A percentile compares a stretch with the other conserved stretches of the same genome.
Conservation (phyloP, 2,888 invertebrate species). For the Cosmorhoe ocellata region DNA sequence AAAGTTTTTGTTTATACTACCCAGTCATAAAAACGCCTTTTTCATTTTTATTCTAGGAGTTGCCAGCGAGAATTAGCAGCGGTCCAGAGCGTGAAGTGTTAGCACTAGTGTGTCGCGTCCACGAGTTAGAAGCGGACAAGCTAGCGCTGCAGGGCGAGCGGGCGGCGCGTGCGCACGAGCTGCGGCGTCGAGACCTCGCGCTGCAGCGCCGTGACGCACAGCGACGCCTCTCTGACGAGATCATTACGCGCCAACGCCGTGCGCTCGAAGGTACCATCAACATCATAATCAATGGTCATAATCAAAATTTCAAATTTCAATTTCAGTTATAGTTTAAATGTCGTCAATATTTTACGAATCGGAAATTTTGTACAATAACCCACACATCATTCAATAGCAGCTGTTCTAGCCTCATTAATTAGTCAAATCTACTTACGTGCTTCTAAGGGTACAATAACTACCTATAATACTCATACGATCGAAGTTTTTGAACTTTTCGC, state of each 20-base stretch:
- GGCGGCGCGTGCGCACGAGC: conserved; percentile 92
- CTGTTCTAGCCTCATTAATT: neutral
- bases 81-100: conserved; percentile 95
- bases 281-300: too few species aligned
- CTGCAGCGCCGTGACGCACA: conserved; percentile 92
- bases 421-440: too few species aligned
- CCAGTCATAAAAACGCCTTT: too few species aligned
- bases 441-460: too few species aligned
- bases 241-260: conserved; percentile 93
- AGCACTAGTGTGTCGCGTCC: conserved; percentile 93
- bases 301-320: too few species aligned
- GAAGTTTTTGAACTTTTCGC: too few species aligned
- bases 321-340: too few species aligned
- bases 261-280: conserved; percentile 88
- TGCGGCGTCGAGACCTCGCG: conserved; percentile 91
- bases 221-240: conserved; percentile 93
- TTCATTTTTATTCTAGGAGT: conserved; percentile 79
- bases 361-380: too few species aligned
- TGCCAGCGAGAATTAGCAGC: conserved; percentile 92
- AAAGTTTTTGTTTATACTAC: too few species aligned
- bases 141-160: conserved; percentile 94
- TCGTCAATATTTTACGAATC: too few species aligned
- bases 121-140: conserved; percentile 97
- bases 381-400: too few species aligned
- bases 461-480: too few species aligned